Base-by-base conservation (phyloP, 2,113 vertebrate genomes). In the Dipodomys stephensi region DNA sequence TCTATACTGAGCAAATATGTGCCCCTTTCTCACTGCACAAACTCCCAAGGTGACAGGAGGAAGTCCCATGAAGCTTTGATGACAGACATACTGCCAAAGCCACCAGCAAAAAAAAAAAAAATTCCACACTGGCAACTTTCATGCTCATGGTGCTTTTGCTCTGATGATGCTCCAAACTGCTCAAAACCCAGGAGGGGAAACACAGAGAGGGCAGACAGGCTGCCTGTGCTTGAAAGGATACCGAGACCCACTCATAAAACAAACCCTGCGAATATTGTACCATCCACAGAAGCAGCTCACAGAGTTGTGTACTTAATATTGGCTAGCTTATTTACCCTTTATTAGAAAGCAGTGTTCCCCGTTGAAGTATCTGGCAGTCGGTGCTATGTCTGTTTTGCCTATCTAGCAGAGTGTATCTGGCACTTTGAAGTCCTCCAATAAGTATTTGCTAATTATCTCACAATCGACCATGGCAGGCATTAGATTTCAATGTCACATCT, bases 111-210 rank as follows among this genome's bases (percentile, higher is more conserved):
- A 83, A 62, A 57, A 57, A 57, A 57, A 83, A 62, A 57, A 57
- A 57, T 18, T 39, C 27, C 27, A 60, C 60, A 39, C 30, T 91
- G 80, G 64, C 77, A 95, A 87, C 15, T 83, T 86, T 3, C 74
- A 89, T 20, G 11, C 49, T 44, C 35, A 60, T 10, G 35, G 20
- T n/a, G 18, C 20, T 88, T 95, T 87, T 67, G 32, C 11, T 96
- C 71, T 93, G 67, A 95, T 88, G 76, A 72, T 79, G 32, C 79
- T 94, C 35, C 69, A 95, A 90, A 87, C 72, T 71, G 64, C 39
- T 91, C 64, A 30, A 30, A 53, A 49, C 35, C 16, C 30, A 27
- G 82, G 68, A 32, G 68, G 44, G 25, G 82, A 22, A n/a, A 20
- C 5, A 82, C 20, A 67, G 85, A 64, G 60, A 27, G 88, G n/a